Base-by-base conservation (phyloP, 2,888 invertebrate genomes). In the Dryobotodes eremita region DNA sequence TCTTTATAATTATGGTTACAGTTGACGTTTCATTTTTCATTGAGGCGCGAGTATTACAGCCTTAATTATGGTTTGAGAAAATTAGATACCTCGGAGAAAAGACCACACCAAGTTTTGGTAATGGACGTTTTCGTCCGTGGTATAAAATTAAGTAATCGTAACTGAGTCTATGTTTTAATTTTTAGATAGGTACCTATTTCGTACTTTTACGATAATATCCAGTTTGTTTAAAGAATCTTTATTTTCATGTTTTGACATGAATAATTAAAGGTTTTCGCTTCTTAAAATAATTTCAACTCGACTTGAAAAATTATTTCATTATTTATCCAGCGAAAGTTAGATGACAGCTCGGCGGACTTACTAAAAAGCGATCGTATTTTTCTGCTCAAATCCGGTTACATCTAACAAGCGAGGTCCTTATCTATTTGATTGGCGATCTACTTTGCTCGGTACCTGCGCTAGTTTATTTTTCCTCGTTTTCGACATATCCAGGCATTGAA, bases 1-100 rank as follows among this genome's bases (percentile, higher is more conserved):
- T 88, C 76, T 83, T 86, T 84, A 42, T 73, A 66, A 57, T 77
- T 72, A 57, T 69, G 15, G 62, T n/a, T 59, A 50, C 61, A 59
- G 36, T 71, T 65, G 48, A 70, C 59, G 46, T 42, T 77, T 53
- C 15, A 70, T 61, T 79, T 62, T n/a, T n/a, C n/a, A n/a, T n/a
- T n/a, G 15, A 10, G 23, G 15, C 2, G 5, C 31, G 50, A 31
- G 23, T 10, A 23, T 66, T 26, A 5, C 4, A 23, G 20, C 2
- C 23, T 68, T 31, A 13, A 26, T 48, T 50, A 31, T 20, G 48
- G 13, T 23, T 31, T 31, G 50, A 23, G 48, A 50, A 68, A 68
- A 31, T 31, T 68, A 31, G 26, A 20, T 13, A 50, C 7, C 13
- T 50, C 68, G 7, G 20, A 2, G 13, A 50, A 50, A 68, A 68